A percentile compares a stretch with the other conserved stretches of the same genome.
phyloP scores from a whole-genome alignment of 2,113 vertebrate genomes.

The Zapus hudsonius region DNA sequence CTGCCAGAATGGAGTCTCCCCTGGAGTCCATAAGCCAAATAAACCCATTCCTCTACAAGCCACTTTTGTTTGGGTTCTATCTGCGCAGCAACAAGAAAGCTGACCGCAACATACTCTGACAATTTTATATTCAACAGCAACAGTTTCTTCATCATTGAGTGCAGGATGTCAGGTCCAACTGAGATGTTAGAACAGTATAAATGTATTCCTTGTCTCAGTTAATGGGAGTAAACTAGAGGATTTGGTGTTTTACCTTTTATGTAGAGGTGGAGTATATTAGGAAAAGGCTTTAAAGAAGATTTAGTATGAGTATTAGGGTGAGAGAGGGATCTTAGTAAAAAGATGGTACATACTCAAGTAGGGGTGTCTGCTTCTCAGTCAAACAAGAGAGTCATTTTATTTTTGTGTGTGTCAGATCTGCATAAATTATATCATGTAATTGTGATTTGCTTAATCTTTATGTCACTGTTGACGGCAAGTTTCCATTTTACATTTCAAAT shows the following conservation, averaged over 20 bases:
- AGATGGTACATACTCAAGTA: no score
- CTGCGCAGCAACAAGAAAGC: no score
- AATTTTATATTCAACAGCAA: not conserved
- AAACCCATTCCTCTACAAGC: no score
- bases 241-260: not conserved
- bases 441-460: not conserved
- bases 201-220: not conserved
- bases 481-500: not conserved
- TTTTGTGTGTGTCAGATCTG: not conserved
- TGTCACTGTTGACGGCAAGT: not conserved
- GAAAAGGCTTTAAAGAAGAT: no score
- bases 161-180: not conserved
- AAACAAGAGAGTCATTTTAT: no score
- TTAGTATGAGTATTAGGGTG: no score
- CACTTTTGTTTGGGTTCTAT: no score
- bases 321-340: no score
- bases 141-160: not conserved
- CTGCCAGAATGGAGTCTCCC: no score
- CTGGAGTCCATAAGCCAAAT: no score
- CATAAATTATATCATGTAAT: not conserved
- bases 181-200: not conserved
- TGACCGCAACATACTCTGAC: rapidly evolving
- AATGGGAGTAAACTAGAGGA: not conserved
- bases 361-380: no score
- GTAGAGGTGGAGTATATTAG: no score